These are phyloP conservation scores for Cosmorhoe ocellata DNA, from an alignment of 2,888 invertebrate species.

Conservation along the genomic window DNA sequence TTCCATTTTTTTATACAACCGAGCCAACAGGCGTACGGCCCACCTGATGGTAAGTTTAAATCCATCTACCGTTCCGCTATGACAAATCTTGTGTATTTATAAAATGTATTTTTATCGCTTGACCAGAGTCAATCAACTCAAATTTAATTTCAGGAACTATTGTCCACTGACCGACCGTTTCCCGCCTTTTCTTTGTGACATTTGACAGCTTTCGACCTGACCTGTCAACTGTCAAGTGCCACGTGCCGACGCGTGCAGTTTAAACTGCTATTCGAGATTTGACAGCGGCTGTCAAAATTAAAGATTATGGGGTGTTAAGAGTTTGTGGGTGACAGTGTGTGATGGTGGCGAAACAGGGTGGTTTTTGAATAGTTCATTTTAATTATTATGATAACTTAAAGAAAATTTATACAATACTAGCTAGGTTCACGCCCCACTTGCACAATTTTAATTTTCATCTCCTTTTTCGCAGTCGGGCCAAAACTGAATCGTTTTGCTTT, in stretches of 20 bases:
- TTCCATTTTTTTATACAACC: too few relatives aligned
- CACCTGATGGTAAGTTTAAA: too few relatives aligned
- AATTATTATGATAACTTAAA: slow-evolving; percentile 31
- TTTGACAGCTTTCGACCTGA: slow-evolving; percentile 60
- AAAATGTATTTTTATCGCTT: slow-evolving; percentile 17
- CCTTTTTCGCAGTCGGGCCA: too few relatives aligned
- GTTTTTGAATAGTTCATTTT: slow-evolving; percentile 38
- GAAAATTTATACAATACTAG: too few relatives aligned
- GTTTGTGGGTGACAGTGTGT: slow-evolving; percentile 47
- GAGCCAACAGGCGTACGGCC: too few relatives aligned
- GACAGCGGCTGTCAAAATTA: slow-evolving; percentile 64
- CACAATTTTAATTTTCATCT: too few relatives aligned
- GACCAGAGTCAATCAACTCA: slow-evolving; percentile 40
- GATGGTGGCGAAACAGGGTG: slow-evolving; percentile 33
- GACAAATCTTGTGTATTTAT: too few relatives aligned
- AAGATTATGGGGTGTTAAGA: slow-evolving; percentile 46
- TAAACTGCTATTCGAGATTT: slow-evolving; percentile 59
- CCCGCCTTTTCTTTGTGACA: slow-evolving; percentile 51
- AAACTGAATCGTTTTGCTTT: too few relatives aligned
- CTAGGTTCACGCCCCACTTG: too few relatives aligned
- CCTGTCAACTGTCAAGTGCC: slow-evolving; percentile 64
- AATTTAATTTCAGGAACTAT: slow-evolving; percentile 57
- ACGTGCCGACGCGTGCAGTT: slow-evolving; percentile 73
- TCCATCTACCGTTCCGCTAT: too few relatives aligned
- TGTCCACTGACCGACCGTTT: slow-evolving; percentile 45